Conservation (phyloP, 2,888 invertebrate genomes). For the Clistopyga incitator region DNA sequence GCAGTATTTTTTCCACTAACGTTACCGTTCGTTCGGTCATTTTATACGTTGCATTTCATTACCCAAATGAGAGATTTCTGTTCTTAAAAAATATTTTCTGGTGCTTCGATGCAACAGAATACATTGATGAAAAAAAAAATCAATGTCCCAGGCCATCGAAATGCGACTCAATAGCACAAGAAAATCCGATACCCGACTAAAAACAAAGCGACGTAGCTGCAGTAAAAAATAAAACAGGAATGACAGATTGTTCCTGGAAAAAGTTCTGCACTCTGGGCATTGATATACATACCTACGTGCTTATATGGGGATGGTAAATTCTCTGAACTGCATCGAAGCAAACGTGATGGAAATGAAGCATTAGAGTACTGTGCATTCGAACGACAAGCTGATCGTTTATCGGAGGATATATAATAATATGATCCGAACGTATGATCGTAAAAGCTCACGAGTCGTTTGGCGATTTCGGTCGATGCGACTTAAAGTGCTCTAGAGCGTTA, state of each 20-base stretch:
- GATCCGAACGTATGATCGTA: conserved; percentile 6
- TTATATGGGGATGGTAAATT: not conserved
- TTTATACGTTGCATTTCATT: not conserved
- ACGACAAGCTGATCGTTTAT: not conserved
- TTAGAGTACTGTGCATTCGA: not conserved
- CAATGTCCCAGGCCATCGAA: not conserved
- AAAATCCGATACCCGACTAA: conserved; percentile 20
- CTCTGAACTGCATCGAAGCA: conserved; percentile 7
- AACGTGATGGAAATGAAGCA: not conserved
- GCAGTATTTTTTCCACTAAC: not conserved
- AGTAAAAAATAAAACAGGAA: conserved; percentile 21
- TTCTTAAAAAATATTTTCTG: not conserved
- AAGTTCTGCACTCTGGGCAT: not conserved
- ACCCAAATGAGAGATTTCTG: not conserved
- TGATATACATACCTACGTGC: not conserved
- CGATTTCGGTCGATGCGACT: not conserved
- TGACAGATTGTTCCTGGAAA: conserved; percentile 26
- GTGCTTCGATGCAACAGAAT: not conserved
- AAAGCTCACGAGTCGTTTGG: conserved; percentile 21
- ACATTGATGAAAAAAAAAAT: not conserved
- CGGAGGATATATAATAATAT: not conserved
- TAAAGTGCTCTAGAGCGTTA: conserved; percentile 3
- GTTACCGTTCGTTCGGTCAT: not conserved
- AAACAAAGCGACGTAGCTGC: conserved; percentile 16
- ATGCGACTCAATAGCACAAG: not conserved